A percentile compares a stretch with the other conserved stretches of the same genome.
Evolutionary conservation across 2,113 vertebrate species (phyloP).

Genomic region (Glaucidium brasilianum): DNA sequence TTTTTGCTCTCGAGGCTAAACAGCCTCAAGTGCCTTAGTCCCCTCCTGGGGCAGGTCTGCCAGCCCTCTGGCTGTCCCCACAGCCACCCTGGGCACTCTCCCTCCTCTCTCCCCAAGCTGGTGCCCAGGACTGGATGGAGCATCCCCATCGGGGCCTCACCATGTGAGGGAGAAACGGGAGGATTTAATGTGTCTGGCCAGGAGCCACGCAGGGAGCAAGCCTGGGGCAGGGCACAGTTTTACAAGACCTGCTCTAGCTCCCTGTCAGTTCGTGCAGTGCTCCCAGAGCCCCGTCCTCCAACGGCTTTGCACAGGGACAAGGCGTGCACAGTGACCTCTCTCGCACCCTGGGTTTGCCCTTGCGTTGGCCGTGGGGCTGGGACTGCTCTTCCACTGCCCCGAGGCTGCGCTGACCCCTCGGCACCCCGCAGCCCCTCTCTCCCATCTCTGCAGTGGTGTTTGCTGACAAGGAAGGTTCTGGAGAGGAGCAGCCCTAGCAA

Average conservation of each 20-base stretch:
- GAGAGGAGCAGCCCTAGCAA: not conserved
- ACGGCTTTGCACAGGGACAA: not conserved
- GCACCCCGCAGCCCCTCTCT: fast-evolving
- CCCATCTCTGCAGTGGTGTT: not conserved
- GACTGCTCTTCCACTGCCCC: not conserved
- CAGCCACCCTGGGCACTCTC: not conserved
- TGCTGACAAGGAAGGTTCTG: not conserved
- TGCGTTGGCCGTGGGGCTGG: fast-evolving
- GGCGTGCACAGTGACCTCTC: not conserved
- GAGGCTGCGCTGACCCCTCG: fast-evolving
- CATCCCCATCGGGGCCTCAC: not conserved
- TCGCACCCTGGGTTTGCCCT: not conserved
- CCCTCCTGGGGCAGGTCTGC: not conserved
- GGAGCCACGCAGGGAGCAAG: not conserved
- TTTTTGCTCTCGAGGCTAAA: not conserved
- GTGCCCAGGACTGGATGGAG: not conserved
- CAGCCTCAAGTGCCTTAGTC: not conserved
- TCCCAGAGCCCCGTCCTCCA: fast-evolving
- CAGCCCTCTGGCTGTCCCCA: not conserved
- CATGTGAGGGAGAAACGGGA: not conserved
- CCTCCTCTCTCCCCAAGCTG: not conserved
- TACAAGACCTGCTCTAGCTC: not conserved
- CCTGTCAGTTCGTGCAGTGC: fast-evolving
- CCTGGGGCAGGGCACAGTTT: not conserved
- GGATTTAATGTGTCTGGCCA: not conserved